Evolutionary conservation across 2,113 vertebrate genomes (phyloP).

Genomic region (Oceanodroma tethys): DNA sequence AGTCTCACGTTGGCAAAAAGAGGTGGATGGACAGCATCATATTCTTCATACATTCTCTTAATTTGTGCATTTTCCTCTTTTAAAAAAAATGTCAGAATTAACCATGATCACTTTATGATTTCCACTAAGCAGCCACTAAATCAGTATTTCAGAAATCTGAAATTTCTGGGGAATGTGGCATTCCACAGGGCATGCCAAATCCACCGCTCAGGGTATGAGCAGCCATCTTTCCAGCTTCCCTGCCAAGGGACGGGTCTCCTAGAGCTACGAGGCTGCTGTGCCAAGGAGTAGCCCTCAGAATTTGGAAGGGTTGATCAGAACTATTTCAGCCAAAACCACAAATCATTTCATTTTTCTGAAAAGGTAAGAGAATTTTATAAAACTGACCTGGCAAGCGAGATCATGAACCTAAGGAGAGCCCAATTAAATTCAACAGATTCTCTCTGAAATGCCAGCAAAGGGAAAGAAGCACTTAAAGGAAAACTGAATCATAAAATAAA

Average conservation of each 20-base stretch:
- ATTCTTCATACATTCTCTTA: not conserved
- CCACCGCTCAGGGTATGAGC: not conserved
- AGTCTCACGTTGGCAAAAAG: not conserved
- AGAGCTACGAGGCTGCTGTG: not conserved
- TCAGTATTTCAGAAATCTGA: not conserved
- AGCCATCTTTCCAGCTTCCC: not conserved
- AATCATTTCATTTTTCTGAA: not conserved
- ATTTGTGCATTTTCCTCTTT: not conserved
- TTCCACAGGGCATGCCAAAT: not conserved
- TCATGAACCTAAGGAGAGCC: constrained; percentile 28
- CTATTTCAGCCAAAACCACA: not conserved
- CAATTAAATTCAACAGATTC: constrained; percentile 55
- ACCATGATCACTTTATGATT: not conserved
- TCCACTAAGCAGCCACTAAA: not conserved
- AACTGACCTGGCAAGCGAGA: constrained; percentile 27
- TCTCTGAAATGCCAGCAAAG: constrained; percentile 49
- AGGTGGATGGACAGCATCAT: not conserved
- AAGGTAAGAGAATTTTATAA: constrained; percentile 34
- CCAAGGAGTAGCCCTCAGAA: not conserved
- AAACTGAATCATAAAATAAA: constrained; percentile 54
- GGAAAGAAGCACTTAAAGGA: constrained; percentile 36
- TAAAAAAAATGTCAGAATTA: not conserved
- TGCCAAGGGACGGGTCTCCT: not conserved
- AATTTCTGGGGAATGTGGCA: not conserved
- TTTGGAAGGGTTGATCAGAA: not conserved